Evolutionary conservation across 2,888 invertebrate genomes (phyloP), one percentile per base, ranked within the genome.

Genomic region (Ophion ventricosus): DNA sequence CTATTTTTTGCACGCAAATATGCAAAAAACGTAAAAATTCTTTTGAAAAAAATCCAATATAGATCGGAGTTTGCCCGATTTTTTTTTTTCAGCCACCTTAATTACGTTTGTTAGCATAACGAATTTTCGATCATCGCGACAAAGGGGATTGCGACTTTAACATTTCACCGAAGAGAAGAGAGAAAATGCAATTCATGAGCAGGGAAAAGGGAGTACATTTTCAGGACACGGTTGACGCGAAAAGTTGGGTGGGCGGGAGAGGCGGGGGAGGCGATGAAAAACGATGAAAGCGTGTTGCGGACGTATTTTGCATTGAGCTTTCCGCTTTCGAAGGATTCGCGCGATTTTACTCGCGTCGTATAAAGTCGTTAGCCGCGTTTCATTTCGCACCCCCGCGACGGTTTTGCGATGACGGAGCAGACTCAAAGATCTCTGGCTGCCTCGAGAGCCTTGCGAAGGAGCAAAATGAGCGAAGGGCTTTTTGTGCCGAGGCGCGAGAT

Each of bases 321-420:
- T 81, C 54, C 66, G 64, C 70, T 43, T 25, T 66, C 75, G 74
- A 79, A 79, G 78, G 64, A 66, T 84, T 84, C 72, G 75, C 70
- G 54, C 77, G 59, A 69, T 84, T 74, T 69, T 73, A 64, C 74
- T 69, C 49, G 73, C 66, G 73, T 66, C 40, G 64, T 78, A 78
- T 84, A 84, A 84, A 78, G 81, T 81, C 81, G 70, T 84, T 84
- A 84, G 35, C 14, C 43, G 70, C 75, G 81, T 79, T 82, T 82
- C 81, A 75, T 78, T 84, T 77, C 77, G 74, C 76, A 49, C 59
- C 40, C 29, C 26, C 56, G 40, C 59, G 56, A 73, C 54, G 61
- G 35, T 56, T 80, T 67, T 54, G 63, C 76, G 72, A 66, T 59
- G 63, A 11, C n/a, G 35, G 14, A 54, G 17, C 64, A 64, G 66